These are phyloP conservation scores for Andrena minutula DNA, from an alignment of 2,888 invertebrate species.

Conservation along the genomic window DNA sequence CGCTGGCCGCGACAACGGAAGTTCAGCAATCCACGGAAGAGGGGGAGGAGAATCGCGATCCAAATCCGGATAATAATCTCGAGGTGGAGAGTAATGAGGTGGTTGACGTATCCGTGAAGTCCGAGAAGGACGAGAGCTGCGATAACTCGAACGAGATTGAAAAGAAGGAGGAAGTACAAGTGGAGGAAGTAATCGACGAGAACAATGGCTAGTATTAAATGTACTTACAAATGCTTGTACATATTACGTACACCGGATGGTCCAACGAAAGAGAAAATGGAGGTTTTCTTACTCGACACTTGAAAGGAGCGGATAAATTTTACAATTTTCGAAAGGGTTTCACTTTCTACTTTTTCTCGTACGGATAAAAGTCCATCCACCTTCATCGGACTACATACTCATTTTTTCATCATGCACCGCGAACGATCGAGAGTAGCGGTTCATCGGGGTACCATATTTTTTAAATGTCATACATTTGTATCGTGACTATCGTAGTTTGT, in stretches of 20 bases:
- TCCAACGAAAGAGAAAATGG: conserved; percentile 54
- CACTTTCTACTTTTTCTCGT: conserved; percentile 55
- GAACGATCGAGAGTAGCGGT: conserved; percentile 33
- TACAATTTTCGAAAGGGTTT: conserved; percentile 53
- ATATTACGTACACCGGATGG: conserved; percentile 67
- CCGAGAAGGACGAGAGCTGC: conserved; percentile 58
- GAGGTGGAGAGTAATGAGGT: conserved; percentile 54
- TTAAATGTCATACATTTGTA: conserved; percentile 53
- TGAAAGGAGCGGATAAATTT: conserved; percentile 50
- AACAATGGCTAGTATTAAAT: conserved; percentile 79
- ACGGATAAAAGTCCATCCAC: conserved; percentile 47
- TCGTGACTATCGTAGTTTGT: conserved; percentile 41
- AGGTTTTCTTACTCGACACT: conserved; percentile 57
- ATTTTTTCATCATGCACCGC: conserved; percentile 45
- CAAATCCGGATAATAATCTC: conserved; percentile 62
- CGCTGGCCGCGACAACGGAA: conserved; percentile 63
- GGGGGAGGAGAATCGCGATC: conserved; percentile 82
- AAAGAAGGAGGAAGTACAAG: conserved; percentile 69
- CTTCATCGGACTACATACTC: conserved; percentile 40
- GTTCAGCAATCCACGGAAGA: conserved; percentile 72
- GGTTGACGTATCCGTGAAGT: conserved; percentile 49
- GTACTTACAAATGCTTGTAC: conserved; percentile 60
- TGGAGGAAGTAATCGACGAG: conserved; percentile 73
- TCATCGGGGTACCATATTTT: conserved; percentile 54
- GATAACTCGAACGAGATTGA: conserved; percentile 61